These are phyloP conservation scores for Drosophila bifasciata DNA, from an alignment of 1,140 invertebrate genomes.

Conservation along the genomic window DNA sequence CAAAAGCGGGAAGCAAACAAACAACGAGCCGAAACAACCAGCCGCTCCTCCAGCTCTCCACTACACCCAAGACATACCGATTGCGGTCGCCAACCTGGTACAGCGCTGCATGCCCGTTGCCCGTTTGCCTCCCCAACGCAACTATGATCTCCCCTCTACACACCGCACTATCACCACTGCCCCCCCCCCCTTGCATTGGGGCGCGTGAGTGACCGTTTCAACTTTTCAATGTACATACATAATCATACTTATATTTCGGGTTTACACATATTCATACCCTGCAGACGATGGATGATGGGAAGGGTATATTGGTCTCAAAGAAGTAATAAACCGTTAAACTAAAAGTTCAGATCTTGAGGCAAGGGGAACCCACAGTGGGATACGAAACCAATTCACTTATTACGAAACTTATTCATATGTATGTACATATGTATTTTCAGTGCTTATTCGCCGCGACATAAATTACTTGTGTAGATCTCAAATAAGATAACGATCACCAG, in stretches of 20 bases:
- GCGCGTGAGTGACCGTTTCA: conserved; percentile 73
- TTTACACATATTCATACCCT: conserved; percentile 37
- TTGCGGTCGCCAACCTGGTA: conserved; percentile 52
- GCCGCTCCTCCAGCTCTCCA: conserved; percentile 60
- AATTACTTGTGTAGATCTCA: too few relatives aligned
- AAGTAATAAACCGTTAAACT: too few relatives aligned
- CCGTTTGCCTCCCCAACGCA: background rate
- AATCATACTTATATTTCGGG: conserved; percentile 63
- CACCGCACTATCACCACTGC: conserved; percentile 8
- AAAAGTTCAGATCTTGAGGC: too few relatives aligned
- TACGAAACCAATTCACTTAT: too few relatives aligned
- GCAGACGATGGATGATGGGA: too few relatives aligned
- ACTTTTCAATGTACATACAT: conserved; percentile 74
- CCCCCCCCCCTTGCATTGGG: conserved; percentile 25
- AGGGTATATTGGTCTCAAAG: background rate
- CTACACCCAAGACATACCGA: conserved; percentile 50
- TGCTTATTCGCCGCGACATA: too few relatives aligned
- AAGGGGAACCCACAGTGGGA: too few relatives aligned
- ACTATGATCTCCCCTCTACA: background rate
- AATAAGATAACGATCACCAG: too few relatives aligned
- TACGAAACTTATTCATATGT: too few relatives aligned
- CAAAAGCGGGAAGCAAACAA: conserved; percentile 68
- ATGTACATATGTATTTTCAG: too few relatives aligned
- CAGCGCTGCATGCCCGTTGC: too few relatives aligned
- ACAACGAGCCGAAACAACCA: conserved; percentile 6